A percentile compares a stretch with the other conserved stretches of the same genome.
Evolutionary conservation across 2,797 vertebrate species (phyloP).

Genomic region (Acanthurus leucopareius): DNA sequence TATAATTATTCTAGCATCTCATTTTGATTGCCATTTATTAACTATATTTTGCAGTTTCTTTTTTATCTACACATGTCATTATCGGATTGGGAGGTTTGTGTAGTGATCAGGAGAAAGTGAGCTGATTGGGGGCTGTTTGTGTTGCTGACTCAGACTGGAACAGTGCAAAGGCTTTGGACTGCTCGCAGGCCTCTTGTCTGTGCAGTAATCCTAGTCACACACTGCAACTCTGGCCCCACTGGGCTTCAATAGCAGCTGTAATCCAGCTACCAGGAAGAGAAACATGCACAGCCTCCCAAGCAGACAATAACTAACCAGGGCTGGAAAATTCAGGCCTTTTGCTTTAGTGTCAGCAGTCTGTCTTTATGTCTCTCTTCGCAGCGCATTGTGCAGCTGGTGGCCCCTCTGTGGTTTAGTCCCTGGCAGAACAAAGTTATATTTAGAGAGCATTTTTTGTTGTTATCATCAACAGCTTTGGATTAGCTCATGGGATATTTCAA

Average conservation of each 20-base stretch:
- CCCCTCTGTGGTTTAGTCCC: constrained; percentile 61
- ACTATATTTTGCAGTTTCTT: not conserved
- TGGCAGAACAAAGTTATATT: constrained; percentile 68
- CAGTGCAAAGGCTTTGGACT: constrained; percentile 66
- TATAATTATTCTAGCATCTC: not conserved
- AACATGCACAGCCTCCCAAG: constrained; percentile 68
- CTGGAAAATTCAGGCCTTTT: constrained; percentile 77
- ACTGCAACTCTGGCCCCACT: constrained; percentile 67
- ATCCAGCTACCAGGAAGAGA: constrained; percentile 83
- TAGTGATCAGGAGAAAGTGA: constrained; percentile 48
- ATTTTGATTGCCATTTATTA: not conserved
- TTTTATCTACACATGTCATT: constrained; percentile 17
- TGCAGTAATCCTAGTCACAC: constrained; percentile 80
- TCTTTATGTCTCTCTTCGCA: constrained; percentile 70
- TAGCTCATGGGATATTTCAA: constrained; percentile 35
- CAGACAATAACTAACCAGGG: constrained; percentile 74
- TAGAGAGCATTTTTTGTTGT: constrained; percentile 59
- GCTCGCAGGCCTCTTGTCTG: constrained; percentile 72
- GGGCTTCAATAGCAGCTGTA: constrained; percentile 80
- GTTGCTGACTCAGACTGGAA: constrained; percentile 79
- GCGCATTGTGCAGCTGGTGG: constrained; percentile 54
- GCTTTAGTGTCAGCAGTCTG: constrained; percentile 80
- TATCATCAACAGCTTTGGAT: constrained; percentile 61
- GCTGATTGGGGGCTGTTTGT: constrained; percentile 48
- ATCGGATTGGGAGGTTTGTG: constrained; percentile 23